phyloP scores from a whole-genome alignment of 2,113 vertebrate genomes.

The Zapus hudsonius region DNA sequence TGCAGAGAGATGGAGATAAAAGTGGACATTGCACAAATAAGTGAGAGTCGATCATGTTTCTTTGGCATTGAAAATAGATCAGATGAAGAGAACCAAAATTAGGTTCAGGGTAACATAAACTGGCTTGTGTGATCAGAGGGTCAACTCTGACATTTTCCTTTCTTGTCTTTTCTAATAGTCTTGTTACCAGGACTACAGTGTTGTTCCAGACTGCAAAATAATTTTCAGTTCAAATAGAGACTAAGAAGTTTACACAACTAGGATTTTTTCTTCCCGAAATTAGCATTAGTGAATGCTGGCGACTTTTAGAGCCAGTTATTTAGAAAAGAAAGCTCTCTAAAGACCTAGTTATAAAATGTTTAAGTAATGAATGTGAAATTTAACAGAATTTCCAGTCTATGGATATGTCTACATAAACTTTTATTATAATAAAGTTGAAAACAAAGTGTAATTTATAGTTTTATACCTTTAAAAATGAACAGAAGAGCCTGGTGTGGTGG shows the following conservation, averaged over 20 bases:
- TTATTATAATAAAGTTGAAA: background rate
- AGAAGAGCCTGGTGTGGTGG: too few species aligned
- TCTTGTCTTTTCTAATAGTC: slow-evolving; percentile 48
- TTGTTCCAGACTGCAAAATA: slow-evolving; percentile 61
- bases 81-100: slow-evolving; percentile 55
- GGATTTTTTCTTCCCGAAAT: background rate
- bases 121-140: slow-evolving; percentile 46
- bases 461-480: too few species aligned
- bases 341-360: slow-evolving; percentile 15
- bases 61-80: slow-evolving; percentile 52
- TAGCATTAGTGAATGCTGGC: slow-evolving; percentile 7
- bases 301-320: slow-evolving; percentile 13
- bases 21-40: slow-evolving; percentile 53
- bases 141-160: slow-evolving; percentile 55
- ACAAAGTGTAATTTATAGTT: too few species aligned
- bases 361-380: background rate
- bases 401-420: background rate
- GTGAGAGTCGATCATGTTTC: slow-evolving; percentile 26
- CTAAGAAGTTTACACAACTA: slow-evolving; percentile 36
- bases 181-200: slow-evolving; percentile 67
- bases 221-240: slow-evolving; percentile 53
- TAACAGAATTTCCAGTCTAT: background rate
- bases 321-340: slow-evolving; percentile 23
- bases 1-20: slow-evolving; percentile 12
- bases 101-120: slow-evolving; percentile 53